Conservation (phyloP, 2,888 invertebrate genomes). For the Dione juno region DNA sequence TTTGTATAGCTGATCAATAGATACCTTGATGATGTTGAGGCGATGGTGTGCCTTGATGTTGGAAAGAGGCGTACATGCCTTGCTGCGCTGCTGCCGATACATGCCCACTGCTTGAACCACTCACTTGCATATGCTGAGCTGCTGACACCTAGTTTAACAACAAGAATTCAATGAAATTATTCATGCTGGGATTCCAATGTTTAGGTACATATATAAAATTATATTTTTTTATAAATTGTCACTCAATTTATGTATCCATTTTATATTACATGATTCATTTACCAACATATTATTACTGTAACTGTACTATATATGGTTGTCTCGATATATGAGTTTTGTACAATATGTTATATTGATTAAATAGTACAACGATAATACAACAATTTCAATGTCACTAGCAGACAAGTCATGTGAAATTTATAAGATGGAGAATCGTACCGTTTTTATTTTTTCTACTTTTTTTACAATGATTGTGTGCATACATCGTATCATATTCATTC, state of each 20-base stretch:
- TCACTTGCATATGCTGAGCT: slow-evolving; percentile 92
- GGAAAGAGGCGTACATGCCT: slow-evolving; percentile 87
- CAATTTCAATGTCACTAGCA: slow-evolving; percentile 1
- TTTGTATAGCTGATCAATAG: slow-evolving; percentile 24
- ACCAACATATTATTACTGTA: too few species aligned
- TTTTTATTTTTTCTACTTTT: too few species aligned
- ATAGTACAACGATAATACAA: neutral
- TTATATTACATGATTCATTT: neutral
- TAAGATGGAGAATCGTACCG: neutral
- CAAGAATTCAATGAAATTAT: neutral
- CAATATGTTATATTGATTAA: neutral
- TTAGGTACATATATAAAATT: too few species aligned
- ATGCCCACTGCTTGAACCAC: slow-evolving; percentile 87
- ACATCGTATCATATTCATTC: too few species aligned
- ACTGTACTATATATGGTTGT: too few species aligned
- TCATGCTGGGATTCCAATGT: neutral
- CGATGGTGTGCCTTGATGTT: slow-evolving; percentile 75
- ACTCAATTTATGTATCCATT: too few species aligned
- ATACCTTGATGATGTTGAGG: slow-evolving; percentile 80
- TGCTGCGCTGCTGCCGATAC: slow-evolving; percentile 93
- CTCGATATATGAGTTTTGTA: too few species aligned
- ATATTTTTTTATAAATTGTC: too few species aligned
- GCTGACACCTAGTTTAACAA: slow-evolving; percentile 87
- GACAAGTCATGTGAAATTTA: neutral
- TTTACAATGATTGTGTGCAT: too few species aligned